These are phyloP conservation scores for Coenobita brevimanus DNA, from an alignment of 1,140 invertebrate genomes.

Conservation along the genomic window DNA sequence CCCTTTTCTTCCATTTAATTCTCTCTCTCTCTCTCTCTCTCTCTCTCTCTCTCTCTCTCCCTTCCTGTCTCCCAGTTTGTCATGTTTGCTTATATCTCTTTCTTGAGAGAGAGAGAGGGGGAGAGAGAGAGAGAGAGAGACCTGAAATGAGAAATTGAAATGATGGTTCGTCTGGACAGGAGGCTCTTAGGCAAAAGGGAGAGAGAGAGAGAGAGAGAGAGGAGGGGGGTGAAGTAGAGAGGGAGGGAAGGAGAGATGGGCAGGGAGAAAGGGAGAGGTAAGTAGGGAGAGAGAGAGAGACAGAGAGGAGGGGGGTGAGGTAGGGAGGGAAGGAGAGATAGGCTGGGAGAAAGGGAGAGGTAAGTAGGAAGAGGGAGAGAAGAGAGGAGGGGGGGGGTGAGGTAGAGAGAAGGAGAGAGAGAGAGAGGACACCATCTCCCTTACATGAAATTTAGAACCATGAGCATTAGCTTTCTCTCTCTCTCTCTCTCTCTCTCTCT, in stretches of 20 bases:
- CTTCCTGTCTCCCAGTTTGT: too few species aligned
- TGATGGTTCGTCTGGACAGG: too few species aligned
- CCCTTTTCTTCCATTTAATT: not conserved
- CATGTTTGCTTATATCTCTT: too few species aligned
- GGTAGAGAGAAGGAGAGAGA: not conserved
- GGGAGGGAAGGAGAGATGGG: not conserved
- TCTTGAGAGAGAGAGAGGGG: not conserved
- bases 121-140: not conserved
- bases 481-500: not conserved
- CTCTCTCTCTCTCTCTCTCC: slow-evolving; percentile 9
- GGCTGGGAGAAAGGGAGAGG: not conserved
- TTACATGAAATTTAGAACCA: too few species aligned
- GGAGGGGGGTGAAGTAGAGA: not conserved
- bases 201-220: not conserved
- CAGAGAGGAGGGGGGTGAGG: not conserved
- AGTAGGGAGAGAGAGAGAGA: not conserved
- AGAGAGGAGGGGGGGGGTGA: not conserved
- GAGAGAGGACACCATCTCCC: not conserved
- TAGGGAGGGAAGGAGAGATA: not conserved
- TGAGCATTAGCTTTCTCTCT: too few species aligned
- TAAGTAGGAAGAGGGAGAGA: not conserved
- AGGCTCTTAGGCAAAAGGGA: not conserved
- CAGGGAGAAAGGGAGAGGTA: not conserved
- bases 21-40: slow-evolving; percentile 22
- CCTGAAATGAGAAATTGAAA: not conserved